Evolutionary conservation across 2,797 vertebrate genomes (phyloP), one percentile per base, ranked within the genome.

Genomic region (Acipenser transmontanus): DNA sequence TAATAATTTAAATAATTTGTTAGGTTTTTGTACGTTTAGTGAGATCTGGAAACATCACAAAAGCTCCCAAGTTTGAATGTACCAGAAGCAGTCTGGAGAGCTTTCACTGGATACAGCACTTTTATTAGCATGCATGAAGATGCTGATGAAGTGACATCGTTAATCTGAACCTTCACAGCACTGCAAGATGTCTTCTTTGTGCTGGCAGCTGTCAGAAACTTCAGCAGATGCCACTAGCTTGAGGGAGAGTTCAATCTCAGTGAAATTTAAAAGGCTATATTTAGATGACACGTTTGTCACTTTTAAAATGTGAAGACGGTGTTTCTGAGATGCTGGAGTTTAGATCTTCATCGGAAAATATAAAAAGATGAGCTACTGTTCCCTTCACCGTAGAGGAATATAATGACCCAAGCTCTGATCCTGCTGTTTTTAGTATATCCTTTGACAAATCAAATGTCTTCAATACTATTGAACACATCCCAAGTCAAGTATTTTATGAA

Each of bases 131-230:
- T 85, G 82, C 85, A 83, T 88, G 86, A 84, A 82, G 83, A 82
- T 74, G 78, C 77, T 77, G 76, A 76, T 69, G 67, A 78, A 72
- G 74, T 84, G 86, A 84, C 84, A 87, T 84, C 85, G 82, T 84
- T 83, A 75, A 84, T 86, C 85, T 84, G 82, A 87, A 80, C 62
- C 59, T 80, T 82, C 75, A 78, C 83, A 85, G 84, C 76, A 77
- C 78, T 69, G 79, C 81, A 79, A 73, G 80, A 82, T 85, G 78
- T 83, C 85, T 85, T 76, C 75, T 91, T 85, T 83, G 79, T 77
- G 81, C 82, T 90, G 87, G 87, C 87, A 88, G 87, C 87, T 91
- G 89, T 89, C 88, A 89, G 50, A 84, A 86, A 80, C 74, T 74
- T 79, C 67, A 70, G 75, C 77, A 71, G 80, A 77, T 80, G 81